These are phyloP conservation scores for Lysandra coridon DNA, from an alignment of 2,888 invertebrate genomes.

Conservation along the genomic window DNA sequence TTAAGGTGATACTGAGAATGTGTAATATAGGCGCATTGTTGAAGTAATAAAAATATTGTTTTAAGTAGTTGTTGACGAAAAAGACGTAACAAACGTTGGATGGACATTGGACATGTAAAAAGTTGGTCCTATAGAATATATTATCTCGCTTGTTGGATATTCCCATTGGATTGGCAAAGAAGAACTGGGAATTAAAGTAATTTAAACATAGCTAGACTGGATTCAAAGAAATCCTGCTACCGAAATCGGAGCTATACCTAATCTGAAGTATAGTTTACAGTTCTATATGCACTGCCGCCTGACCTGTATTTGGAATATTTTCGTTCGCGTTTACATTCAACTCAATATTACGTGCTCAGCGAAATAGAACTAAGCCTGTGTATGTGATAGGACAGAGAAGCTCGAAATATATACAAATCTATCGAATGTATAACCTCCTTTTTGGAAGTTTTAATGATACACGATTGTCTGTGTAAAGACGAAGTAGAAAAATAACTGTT, in stretches of 20 bases:
- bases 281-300: neutral
- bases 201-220: too few relatives aligned
- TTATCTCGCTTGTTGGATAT: too few relatives aligned
- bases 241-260: neutral
- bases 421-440: neutral
- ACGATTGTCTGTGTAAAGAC: neutral
- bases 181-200: too few relatives aligned
- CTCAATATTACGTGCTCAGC: constrained; percentile 13
- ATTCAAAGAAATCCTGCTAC: neutral
- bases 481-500: too few relatives aligned
- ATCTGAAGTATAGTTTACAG: neutral
- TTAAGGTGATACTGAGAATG: too few relatives aligned
- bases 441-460: neutral
- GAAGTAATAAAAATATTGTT: too few relatives aligned
- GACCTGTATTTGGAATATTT: constrained; percentile 20
- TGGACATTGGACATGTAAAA: too few relatives aligned
- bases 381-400: neutral
- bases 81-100: too few relatives aligned
- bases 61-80: too few relatives aligned
- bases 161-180: too few relatives aligned
- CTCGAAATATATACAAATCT: neutral
- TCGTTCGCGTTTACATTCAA: constrained; percentile 19
- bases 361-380: constrained; percentile 1
- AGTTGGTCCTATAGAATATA: too few relatives aligned
- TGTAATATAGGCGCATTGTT: too few relatives aligned